Evolutionary conservation across 2,113 vertebrate species (phyloP).

Genomic region (Aptenodytes forsteri): DNA sequence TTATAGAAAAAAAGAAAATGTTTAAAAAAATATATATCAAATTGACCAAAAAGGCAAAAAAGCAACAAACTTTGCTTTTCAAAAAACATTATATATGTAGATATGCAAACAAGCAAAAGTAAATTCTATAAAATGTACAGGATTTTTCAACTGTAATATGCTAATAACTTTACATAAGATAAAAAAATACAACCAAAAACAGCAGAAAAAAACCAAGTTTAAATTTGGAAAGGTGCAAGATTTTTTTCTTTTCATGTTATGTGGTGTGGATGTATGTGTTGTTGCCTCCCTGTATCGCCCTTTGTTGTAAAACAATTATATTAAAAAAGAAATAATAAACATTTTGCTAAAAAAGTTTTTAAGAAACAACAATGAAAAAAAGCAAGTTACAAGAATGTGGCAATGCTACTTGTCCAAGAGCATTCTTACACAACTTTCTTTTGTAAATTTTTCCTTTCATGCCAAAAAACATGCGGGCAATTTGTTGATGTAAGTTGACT

Average conservation of each 20-base stretch:
- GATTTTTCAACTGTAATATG: conserved; percentile 76
- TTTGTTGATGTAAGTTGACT: conserved; percentile 99
- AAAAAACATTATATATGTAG: conserved; percentile 38
- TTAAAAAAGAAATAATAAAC: conserved; percentile 73
- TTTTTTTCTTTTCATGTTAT: conserved; percentile 97
- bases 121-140: conserved; percentile 77
- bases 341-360: conserved; percentile 80
- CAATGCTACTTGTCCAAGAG: conserved; percentile 92
- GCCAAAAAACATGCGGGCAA: conserved; percentile 99
- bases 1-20: conserved; percentile 81
- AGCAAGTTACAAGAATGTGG: conserved; percentile 89
- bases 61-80: conserved; percentile 66
- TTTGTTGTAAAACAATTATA: conserved; percentile 87
- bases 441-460: conserved; percentile 99
- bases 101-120: conserved; percentile 66
- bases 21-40: conserved; percentile 86
- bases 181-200: conserved; percentile 75
- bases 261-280: conserved; percentile 99
- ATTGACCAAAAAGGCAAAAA: conserved; percentile 71
- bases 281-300: conserved; percentile 94
- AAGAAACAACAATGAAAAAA: conserved; percentile 81
- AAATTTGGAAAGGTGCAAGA: conserved; percentile 82
- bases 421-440: conserved; percentile 99
- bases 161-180: conserved; percentile 79
- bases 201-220: conserved; percentile 59